phyloP scores from a whole-genome alignment of 1,140 invertebrate genomes.

The Danaus melanippus region DNA sequence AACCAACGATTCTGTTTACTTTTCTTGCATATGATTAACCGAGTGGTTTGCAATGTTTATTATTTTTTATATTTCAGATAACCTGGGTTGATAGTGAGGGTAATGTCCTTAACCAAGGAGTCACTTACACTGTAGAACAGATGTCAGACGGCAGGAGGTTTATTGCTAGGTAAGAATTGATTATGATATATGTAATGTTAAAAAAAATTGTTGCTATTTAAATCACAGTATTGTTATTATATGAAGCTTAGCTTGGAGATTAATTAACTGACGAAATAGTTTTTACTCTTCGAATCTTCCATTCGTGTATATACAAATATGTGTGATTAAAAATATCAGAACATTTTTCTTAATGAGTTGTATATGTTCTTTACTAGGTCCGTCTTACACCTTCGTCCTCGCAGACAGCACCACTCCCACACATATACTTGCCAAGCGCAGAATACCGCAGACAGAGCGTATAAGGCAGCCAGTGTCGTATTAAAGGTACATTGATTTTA shows the following conservation, averaged over 20 bases:
- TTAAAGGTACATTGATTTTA: conserved; percentile 75
- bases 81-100: conserved; percentile 93
- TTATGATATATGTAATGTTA: too few species aligned
- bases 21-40: too few species aligned
- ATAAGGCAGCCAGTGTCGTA: conserved; percentile 83
- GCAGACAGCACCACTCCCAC: conserved; percentile 90
- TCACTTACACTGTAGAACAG: conserved; percentile 81
- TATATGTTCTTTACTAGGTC: conserved; percentile 70
- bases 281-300: too few species aligned
- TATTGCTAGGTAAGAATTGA: conserved; percentile 73
- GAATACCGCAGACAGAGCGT: conserved; percentile 87
- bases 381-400: conserved; percentile 85
- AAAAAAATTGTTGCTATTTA: conserved; percentile 5
- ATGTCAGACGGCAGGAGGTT: conserved; percentile 83
- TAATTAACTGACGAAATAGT: too few species aligned
- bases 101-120: conserved; percentile 81
- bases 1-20: too few species aligned
- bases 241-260: too few species aligned
- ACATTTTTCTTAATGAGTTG: background rate
- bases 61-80: conserved; percentile 73
- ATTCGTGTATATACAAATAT: too few species aligned
- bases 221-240: too few species aligned
- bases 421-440: conserved; percentile 93
- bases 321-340: too few species aligned
- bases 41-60: conserved; percentile 2